Conservation (phyloP, 2,888 invertebrate species). For the Mechanitis messenoides region DNA sequence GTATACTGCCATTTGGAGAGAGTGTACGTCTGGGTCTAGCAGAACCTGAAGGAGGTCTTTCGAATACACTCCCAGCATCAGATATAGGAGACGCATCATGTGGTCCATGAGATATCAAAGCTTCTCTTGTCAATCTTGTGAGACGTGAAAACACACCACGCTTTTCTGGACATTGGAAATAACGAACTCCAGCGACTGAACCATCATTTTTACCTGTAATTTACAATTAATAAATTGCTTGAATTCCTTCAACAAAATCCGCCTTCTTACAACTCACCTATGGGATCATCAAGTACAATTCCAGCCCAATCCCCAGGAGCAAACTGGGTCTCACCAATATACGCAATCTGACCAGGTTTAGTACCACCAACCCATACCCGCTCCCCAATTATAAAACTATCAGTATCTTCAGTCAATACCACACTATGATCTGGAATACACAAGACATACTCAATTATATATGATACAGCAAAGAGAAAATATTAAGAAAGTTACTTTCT, state of each 20-base stretch:
- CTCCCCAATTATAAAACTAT: conserved; percentile 97
- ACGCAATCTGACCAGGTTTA: conserved; percentile 94
- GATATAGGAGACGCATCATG: conserved; percentile 69
- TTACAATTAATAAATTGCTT: conserved; percentile 1
- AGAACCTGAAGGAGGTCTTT: conserved; percentile 66
- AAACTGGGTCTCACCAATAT: conserved; percentile 96
- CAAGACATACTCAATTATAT: conserved; percentile 20
- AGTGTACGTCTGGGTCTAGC: conserved; percentile 60
- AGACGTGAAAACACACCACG: conserved; percentile 96
- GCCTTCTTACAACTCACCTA: conserved; percentile 79
- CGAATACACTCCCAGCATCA: conserved; percentile 69
- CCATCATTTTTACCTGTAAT: conserved; percentile 96
- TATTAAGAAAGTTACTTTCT: conserved; percentile 34
- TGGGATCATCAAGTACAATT: conserved; percentile 94
- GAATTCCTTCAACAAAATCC: background rate
- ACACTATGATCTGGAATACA: conserved; percentile 85
- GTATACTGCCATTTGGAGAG: conserved; percentile 71
- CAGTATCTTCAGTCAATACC: conserved; percentile 90
- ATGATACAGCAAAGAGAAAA: conserved; percentile 22
- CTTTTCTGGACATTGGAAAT: conserved; percentile 95
- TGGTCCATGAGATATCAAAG: conserved; percentile 75
- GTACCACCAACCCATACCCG: conserved; percentile 95
- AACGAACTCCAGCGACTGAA: conserved; percentile 92
- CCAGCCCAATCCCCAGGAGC: conserved; percentile 99
- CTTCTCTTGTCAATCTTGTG: conserved; percentile 87